Base-by-base conservation (phyloP, 2,888 invertebrate genomes). In the Drosophila formosana region DNA sequence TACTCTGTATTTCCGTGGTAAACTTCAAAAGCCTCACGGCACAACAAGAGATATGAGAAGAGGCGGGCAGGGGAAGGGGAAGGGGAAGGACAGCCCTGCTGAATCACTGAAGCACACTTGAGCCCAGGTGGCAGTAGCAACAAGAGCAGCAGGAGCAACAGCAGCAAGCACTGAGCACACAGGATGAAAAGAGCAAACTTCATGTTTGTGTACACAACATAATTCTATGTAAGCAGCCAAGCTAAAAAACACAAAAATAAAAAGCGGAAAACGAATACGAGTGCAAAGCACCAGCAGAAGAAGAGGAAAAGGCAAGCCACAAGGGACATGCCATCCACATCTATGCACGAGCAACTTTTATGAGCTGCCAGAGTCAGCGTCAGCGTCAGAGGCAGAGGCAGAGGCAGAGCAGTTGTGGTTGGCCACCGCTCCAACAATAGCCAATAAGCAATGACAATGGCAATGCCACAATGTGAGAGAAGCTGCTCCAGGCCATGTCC, bases 171-270 rank as follows among this genome's bases (percentile, higher is more conserved):
- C 47, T 7, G 49, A 49, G 49, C 13, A 39, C 28, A 23, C 58
- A 23, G 28, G 58, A 50, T 64, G 62, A 66, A 76, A 67, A 74
- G 72, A 58, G 66, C 66, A 80, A 66, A 75, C 63, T 52, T 70
- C 62, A 58, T 68, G 49, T 82, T 75, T 77, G 52, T 71, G 58
- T 57, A 57, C 57, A 75, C 69, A 68, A 66, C 69, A 84, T 88
- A 76, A 84, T 88, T 81, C 76, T 71, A 71, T 81, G 66, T 73
- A 77, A 71, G 83, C 89, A 75, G 68, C 65, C 72, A 51, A 68
- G 63, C 49, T 66, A 34, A 51, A 60, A 70, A 75, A 64, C 8
- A 57, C 4, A 45, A 47, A 55, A 55, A 25, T 26, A 13, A 55
- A 18, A 46, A 39, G 4, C 13, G 23, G 4, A n/a, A 41, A 63